Evolutionary conservation across 2,113 vertebrate species (phyloP).

Genomic region (Onychostoma macrolepis): DNA sequence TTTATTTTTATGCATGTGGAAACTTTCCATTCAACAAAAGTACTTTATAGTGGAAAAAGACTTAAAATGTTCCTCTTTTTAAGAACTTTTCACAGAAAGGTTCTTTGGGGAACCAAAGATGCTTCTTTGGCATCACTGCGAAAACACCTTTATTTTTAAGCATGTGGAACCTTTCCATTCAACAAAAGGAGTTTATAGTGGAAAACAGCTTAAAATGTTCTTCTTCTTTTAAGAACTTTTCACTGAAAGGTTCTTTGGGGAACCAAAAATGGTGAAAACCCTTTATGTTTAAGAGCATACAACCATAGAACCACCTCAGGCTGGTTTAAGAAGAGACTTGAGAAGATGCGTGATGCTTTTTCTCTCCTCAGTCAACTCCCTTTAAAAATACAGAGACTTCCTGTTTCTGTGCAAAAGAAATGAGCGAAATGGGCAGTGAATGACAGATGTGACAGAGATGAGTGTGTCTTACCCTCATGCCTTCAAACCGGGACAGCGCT

Average conservation of each 20-base stretch:
- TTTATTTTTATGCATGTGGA: too few relatives aligned
- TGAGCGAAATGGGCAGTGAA: constrained; percentile 1
- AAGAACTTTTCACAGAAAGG: too few relatives aligned
- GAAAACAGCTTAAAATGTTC: not conserved
- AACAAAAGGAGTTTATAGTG: not conserved
- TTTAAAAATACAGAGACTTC: not conserved
- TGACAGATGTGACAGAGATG: constrained; percentile 13
- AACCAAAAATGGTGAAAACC: not conserved
- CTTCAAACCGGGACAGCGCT: constrained; percentile 95
- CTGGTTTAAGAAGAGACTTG: not conserved
- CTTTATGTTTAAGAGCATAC: not conserved
- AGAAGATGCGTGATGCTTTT: not conserved
- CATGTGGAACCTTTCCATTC: too few relatives aligned
- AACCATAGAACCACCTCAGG: not conserved
- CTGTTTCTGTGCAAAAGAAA: not conserved
- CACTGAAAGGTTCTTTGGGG: not conserved
- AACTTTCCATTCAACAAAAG: too few relatives aligned
- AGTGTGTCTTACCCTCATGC: constrained; percentile 93
- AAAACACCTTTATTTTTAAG: too few relatives aligned
- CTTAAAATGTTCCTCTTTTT: not conserved
- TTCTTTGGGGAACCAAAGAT: too few relatives aligned
- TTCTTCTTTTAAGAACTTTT: not conserved
- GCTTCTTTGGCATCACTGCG: too few relatives aligned
- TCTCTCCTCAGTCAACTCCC: not conserved
- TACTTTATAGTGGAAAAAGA: not conserved